These are phyloP conservation scores for Acanthis flammea DNA, from an alignment of 2,797 vertebrate genomes.

Conservation along the genomic window DNA sequence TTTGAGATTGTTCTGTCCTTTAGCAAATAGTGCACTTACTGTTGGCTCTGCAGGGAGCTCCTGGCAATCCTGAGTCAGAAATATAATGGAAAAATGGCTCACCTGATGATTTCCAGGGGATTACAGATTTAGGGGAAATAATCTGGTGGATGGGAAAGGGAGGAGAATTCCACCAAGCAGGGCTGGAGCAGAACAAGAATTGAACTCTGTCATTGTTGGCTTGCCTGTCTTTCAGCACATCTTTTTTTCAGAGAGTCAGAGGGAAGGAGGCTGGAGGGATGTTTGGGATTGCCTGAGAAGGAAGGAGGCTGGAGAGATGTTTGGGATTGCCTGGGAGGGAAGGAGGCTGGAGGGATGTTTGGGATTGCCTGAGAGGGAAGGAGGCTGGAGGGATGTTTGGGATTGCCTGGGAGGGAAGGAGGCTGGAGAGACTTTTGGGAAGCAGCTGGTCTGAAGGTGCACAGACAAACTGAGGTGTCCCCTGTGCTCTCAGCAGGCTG, in stretches of 20 bases:
- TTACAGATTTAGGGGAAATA: constrained; percentile 31
- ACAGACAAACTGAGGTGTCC: background rate
- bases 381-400: fast-evolving
- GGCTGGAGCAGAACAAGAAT: background rate
- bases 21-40: constrained; percentile 1
- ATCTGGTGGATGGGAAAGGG: background rate
- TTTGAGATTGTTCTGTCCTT: constrained; percentile 31
- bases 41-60: constrained; percentile 35
- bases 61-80: background rate
- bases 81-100: constrained; percentile 39
- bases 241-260: background rate
- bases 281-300: background rate
- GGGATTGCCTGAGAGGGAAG: background rate
- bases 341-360: fast-evolving
- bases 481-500: background rate
- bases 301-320: background rate
- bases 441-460: fast-evolving
- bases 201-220: background rate
- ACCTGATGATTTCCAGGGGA: constrained; percentile 42
- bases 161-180: background rate
- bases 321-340: background rate
- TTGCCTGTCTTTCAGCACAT: background rate
- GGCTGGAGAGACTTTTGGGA: fast-evolving
- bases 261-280: background rate
- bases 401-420: background rate